A percentile compares a stretch with the other conserved stretches of the same genome.
These are phyloP conservation scores for Mythimna vitellina DNA, from an alignment of 2,888 invertebrate genomes.

Conservation along the genomic window DNA sequence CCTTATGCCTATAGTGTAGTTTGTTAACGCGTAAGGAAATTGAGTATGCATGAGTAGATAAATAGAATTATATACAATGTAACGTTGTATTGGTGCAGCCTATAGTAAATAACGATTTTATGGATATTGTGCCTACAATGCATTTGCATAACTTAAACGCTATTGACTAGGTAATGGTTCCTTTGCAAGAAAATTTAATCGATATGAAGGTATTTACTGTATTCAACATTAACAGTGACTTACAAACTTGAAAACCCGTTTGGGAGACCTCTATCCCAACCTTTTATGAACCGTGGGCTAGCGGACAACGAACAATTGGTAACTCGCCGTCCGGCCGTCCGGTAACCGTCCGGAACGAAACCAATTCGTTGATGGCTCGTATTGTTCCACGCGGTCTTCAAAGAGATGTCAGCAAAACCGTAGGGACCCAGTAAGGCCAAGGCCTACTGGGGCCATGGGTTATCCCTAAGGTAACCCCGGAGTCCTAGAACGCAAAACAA, in stretches of 20 bases:
- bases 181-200: not conserved
- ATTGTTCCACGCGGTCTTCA: no score
- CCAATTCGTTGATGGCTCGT: no score
- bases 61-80: not conserved
- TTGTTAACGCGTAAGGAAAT: not conserved
- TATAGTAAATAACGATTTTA: not conserved
- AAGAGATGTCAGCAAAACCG: no score
- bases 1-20: not conserved
- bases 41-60: not conserved
- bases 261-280: not conserved
- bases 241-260: not conserved
- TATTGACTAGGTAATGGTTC: constrained; percentile 8
- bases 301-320: no score
- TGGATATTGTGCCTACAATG: not conserved
- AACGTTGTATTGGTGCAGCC: not conserved
- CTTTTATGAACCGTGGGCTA: no score
- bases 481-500: no score
- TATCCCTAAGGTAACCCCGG: no score
- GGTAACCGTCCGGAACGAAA: no score
- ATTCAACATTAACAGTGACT: not conserved
- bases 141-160: not conserved
- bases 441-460: no score
- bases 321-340: no score
- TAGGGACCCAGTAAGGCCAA: no score
- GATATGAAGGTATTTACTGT: not conserved